phyloP scores from a whole-genome alignment of 2,888 invertebrate species.

The Penaeus monodon region DNA sequence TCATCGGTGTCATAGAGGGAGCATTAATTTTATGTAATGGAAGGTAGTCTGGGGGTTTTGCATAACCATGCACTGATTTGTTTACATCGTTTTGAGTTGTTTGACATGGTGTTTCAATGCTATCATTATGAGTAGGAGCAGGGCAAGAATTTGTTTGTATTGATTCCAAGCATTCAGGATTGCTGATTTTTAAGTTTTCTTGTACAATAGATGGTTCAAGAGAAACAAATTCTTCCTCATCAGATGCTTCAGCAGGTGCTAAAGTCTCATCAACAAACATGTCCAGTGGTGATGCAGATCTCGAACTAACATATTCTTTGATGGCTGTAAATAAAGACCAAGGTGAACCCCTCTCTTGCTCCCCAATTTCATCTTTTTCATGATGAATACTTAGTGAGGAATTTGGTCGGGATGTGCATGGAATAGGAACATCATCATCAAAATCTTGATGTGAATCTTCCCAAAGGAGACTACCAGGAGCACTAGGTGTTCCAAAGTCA shows the following conservation, averaged over 20 bases:
- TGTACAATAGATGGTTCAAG: neutral
- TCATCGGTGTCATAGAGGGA: too few relatives aligned
- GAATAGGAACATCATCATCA: neutral
- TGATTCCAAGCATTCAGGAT: too few relatives aligned
- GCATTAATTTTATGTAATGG: too few relatives aligned
- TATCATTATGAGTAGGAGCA: too few relatives aligned
- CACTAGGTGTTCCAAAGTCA: neutral
- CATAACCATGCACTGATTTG: too few relatives aligned
- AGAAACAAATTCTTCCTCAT: neutral
- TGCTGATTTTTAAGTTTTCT: neutral
- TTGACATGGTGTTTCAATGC: too few relatives aligned
- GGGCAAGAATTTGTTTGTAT: too few relatives aligned
- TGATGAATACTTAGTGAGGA: conserved; percentile 1
- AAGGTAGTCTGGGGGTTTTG: too few relatives aligned
- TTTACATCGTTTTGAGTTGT: too few relatives aligned
- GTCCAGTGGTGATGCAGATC: conserved; percentile 34
- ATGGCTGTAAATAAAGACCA: conserved; percentile 32
- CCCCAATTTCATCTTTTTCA: neutral
- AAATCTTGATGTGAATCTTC: neutral
- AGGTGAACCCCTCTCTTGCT: conserved; percentile 29
- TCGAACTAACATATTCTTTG: conserved; percentile 28
- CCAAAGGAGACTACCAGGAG: neutral
- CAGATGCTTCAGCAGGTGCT: neutral
- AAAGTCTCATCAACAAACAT: conserved; percentile 26
- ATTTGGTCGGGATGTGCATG: neutral